Percentiles rank a stretch among this genome's conserved stretches.
phyloP scores from a whole-genome alignment of 2,113 vertebrate genomes.

The Columba livia region DNA sequence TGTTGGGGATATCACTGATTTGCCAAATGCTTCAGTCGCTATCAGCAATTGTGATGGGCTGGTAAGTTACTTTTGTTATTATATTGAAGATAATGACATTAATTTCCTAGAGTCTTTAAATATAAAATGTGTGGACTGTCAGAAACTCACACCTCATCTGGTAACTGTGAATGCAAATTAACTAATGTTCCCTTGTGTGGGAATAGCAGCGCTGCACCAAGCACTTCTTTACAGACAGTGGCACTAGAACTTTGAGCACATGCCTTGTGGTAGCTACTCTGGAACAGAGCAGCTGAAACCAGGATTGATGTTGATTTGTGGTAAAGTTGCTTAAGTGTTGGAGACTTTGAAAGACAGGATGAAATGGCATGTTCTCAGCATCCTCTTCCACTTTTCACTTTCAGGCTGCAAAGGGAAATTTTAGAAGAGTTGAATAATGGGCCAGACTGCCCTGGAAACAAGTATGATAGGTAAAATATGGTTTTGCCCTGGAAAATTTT shows the following conservation, averaged over 20 bases:
- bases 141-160: slow-evolving; percentile 59
- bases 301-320: not conserved
- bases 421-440: not conserved
- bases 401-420: not conserved
- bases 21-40: slow-evolving; percentile 88
- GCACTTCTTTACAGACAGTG: slow-evolving; percentile 3
- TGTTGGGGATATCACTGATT: slow-evolving; percentile 89
- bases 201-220: slow-evolving; percentile 45
- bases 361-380: not conserved
- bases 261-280: not conserved
- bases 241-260: slow-evolving; percentile 55
- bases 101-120: slow-evolving; percentile 45
- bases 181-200: slow-evolving; percentile 59
- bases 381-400: not conserved
- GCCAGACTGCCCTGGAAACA: not conserved
- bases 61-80: slow-evolving; percentile 82
- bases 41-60: slow-evolving; percentile 98
- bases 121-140: slow-evolving; percentile 67
- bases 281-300: slow-evolving; percentile 20
- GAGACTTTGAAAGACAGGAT: not conserved
- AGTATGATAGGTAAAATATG: not conserved
- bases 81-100: slow-evolving; percentile 21
- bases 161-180: slow-evolving; percentile 71
- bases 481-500: slow-evolving; percentile 26
- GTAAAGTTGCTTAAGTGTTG: not conserved